Evolutionary conservation across 2,113 vertebrate species (phyloP).

Genomic region (Rhinopomastus cyanomelas): DNA sequence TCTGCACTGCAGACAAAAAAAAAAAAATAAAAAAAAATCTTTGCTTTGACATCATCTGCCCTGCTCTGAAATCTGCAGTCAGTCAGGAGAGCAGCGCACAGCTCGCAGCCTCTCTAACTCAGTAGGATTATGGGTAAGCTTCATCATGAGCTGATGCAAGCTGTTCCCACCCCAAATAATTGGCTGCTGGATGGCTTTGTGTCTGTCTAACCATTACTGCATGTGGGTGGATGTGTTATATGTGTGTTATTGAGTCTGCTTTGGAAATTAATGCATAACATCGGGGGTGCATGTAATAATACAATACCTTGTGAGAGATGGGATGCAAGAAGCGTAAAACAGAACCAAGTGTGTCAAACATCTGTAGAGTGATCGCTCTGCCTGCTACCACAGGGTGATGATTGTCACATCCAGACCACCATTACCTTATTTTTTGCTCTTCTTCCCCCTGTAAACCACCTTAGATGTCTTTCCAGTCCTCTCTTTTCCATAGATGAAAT

Average conservation of each 20-base stretch:
- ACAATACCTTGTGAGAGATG: not conserved
- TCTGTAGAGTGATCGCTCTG: not conserved
- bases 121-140: slow-evolving; percentile 33
- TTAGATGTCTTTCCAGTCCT: not conserved
- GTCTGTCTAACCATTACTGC: slow-evolving; percentile 70
- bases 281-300: slow-evolving; percentile 1
- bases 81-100: slow-evolving; percentile 26
- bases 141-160: slow-evolving; percentile 53
- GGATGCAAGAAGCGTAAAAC: not conserved
- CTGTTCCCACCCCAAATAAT: slow-evolving; percentile 62
- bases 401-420: not conserved
- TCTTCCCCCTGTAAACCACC: not conserved
- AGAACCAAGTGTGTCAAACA: not conserved
- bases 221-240: slow-evolving; percentile 71
- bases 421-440: not conserved
- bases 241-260: slow-evolving; percentile 65
- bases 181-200: slow-evolving; percentile 70
- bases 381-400: not conserved
- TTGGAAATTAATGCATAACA: slow-evolving; percentile 60
- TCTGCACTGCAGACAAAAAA: slow-evolving; percentile 31
- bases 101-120: slow-evolving; percentile 29
- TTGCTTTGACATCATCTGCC: slow-evolving; percentile 51
- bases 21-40: not conserved
- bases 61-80: slow-evolving; percentile 23
- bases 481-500: not conserved